Base-by-base conservation (phyloP, 2,888 invertebrate genomes). In the Drosophila dives region DNA sequence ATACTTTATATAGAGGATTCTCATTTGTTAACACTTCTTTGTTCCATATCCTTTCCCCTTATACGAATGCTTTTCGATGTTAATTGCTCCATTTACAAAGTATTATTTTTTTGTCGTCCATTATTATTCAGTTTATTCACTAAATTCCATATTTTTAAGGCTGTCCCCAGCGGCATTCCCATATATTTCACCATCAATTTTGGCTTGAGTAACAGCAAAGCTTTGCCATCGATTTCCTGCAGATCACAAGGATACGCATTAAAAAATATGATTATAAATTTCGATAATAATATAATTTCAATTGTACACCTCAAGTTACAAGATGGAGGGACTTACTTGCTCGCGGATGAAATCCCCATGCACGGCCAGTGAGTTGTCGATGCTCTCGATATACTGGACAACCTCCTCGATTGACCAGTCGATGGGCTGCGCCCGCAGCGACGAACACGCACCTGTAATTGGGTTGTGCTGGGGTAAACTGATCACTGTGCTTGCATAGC, bases 171-270 rank as follows among this genome's bases (percentile, higher is more conserved):
- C 93, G 99, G 99, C 56, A 99, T 94, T 58, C 98, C 98, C 99
- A 99, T 98, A 92, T 99, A 99, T 91, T 98, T 98, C 98, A 99
- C 99, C 98, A 99, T 98, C 97, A 98, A 98, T 91, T 99, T 99
- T 1, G 98, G 98, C 92, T 98, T 99, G 75, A 99, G 94, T 72
- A 99, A 94, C 76, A 99, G 94, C 86, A 99, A 94, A 15, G 99
- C 99, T 94, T 99, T 98, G 2, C 99, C 99, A 93, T 99, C 99
- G 82, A 99, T 99, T 95, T 99, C 99, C 98, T 99, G 50, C 17
- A 69, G 54, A 56, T 38, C 17, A 66, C 86, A 87, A 73, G 10
- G 11, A 10, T 11, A 10, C 32, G n/a, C 38, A 58, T 49, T 49
- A 36, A 4, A 4, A 15, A 45, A 45, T 23, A 8, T 45, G 12